These are phyloP conservation scores for Tetragonula clypearis DNA, from an alignment of 1,140 invertebrate species.

Conservation along the genomic window DNA sequence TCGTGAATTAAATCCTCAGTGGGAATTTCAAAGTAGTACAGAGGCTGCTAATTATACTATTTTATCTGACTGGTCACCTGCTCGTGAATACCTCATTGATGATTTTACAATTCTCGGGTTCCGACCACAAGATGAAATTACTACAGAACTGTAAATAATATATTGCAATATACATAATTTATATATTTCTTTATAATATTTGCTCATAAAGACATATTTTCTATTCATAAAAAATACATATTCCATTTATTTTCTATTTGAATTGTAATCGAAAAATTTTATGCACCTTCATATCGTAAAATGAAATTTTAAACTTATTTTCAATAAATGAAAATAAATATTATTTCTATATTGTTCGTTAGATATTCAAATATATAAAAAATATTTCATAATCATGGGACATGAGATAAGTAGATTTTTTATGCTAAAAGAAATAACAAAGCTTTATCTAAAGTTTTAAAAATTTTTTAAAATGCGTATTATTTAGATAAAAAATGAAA, in stretches of 20 bases:
- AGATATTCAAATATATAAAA: not conserved
- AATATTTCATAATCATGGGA: not conserved
- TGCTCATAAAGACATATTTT: constrained; percentile 34
- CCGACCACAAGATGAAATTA: constrained; percentile 90
- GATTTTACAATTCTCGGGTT: constrained; percentile 88
- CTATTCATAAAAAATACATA: constrained; percentile 11
- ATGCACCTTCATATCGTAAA: not conserved
- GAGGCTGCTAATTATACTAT: constrained; percentile 80
- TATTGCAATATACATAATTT: constrained; percentile 15
- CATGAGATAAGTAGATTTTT: not conserved
- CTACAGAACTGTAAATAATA: constrained; percentile 86
- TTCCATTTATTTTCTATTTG: constrained; percentile 19
- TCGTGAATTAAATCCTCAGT: constrained; percentile 81
- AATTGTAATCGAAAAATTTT: not conserved
- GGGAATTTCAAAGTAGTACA: constrained; percentile 78
- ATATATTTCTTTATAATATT: constrained; percentile 37
- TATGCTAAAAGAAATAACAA: not conserved
- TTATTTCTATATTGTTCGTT: not conserved
- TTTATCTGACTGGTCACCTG: constrained; percentile 85
- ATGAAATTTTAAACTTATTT: constrained; percentile 3
- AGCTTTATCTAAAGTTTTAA: not conserved
- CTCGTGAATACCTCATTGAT: constrained; percentile 86
- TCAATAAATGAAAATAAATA: not conserved
- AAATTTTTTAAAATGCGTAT: not conserved
- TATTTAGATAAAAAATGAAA: not conserved